Conservation (phyloP, 2,113 vertebrate genomes). For the Hystrix cristata region DNA sequence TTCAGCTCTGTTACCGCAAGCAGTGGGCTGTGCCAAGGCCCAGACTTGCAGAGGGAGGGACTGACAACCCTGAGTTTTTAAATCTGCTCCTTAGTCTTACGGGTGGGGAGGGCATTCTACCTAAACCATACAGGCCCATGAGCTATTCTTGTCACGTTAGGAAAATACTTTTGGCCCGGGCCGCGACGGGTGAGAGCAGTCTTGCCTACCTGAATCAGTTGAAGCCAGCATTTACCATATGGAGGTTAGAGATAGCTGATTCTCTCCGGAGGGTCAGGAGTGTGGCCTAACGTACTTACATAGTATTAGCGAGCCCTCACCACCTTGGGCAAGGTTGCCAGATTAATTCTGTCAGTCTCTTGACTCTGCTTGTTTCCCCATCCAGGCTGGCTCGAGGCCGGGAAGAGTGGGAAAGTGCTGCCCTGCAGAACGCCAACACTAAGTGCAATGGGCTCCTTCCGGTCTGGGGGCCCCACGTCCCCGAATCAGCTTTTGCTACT, state of each 20-base stretch:
- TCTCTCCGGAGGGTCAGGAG: background rate
- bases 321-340: background rate
- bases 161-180: background rate
- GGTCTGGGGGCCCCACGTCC: constrained; percentile 98
- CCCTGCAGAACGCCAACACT: constrained; percentile 99
- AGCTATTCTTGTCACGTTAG: background rate
- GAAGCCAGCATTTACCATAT: background rate
- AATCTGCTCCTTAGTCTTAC: background rate
- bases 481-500: constrained; percentile 99
- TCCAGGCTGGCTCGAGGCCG: constrained; percentile 95
- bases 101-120: background rate
- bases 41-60: background rate
- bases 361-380: background rate
- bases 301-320: background rate
- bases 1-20: background rate
- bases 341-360: constrained; percentile 16
- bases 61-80: background rate
- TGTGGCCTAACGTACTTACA: accelerated
- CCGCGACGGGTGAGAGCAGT: background rate
- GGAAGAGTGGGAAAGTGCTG: constrained; percentile 99
- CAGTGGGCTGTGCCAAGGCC: background rate
- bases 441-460: constrained; percentile 99
- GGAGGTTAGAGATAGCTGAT: accelerated
- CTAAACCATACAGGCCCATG: background rate
- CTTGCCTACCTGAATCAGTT: background rate